Evolutionary conservation across 2,888 invertebrate species (phyloP), one percentile per base, ranked within the genome.

Genomic region (Blastobasis adustella): DNA sequence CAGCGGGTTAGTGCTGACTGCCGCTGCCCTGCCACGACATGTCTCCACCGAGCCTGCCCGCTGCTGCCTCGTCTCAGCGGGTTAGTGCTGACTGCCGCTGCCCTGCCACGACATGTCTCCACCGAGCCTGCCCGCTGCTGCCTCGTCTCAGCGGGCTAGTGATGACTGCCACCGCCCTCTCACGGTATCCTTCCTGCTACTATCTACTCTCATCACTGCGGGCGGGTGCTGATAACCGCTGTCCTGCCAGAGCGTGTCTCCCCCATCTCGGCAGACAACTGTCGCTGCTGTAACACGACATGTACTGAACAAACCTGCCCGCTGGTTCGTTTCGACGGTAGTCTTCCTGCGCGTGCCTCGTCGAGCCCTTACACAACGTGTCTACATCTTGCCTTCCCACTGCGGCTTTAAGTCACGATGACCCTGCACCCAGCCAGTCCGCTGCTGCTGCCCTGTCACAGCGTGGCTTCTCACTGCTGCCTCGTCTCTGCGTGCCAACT

Each of bases 201-300:
- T 23, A 23, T 23, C 23, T 23, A 23, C 23, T 23, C 23, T 2
- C 3, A 23, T 23, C 23, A 23, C 23, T 23, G 23, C 23, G 23
- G 23, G 23, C 23, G 1, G 23, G 23, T 23, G 23, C 23, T 23
- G 23, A 23, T 23, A 23, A 23, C 23, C 23, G 23, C 23, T 53
- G 56, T 49, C 55, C 47, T 50, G 51, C 45, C 48, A 49, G 50
- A 39, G 47, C 39, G 52, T 44, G 1, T 23, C 23, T 23, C 23
- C 23, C 23, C 3, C 23, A 23, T 23, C 23, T 23, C 23, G 3
- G 23, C 23, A 23, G 23, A 3, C 23, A 23, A 23, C 23, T 23
- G 23, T 1, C 23, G 23, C 23, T 23, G 23, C 23, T 23, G 23
- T 23, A 23, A 23, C 23, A 23, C 23, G 23, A 23, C 1, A 3